Conservation (phyloP, 1,140 invertebrate genomes). For the Araneus ventricosus region DNA sequence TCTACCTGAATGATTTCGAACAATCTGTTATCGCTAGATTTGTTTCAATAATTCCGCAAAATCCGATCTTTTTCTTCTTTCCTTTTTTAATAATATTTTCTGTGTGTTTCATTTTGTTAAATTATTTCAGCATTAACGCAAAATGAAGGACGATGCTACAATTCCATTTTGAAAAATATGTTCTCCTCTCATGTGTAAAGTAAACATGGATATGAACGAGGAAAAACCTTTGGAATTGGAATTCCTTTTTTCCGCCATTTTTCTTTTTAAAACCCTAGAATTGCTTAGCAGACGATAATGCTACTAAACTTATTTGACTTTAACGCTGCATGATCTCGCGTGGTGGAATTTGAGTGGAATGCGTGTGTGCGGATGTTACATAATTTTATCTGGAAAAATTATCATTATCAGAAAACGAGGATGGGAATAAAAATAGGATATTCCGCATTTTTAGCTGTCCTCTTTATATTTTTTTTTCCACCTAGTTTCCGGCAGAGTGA, state of each 20-base stretch:
- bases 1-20: neutral
- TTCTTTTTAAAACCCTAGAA: neutral
- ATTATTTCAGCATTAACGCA: neutral
- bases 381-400: slow-evolving; percentile 22
- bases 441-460: neutral
- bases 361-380: neutral
- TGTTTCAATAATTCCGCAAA: neutral
- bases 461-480: neutral
- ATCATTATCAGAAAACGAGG: neutral
- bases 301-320: neutral
- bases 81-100: neutral
- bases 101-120: neutral
- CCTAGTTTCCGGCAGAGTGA: neutral
- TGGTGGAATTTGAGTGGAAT: neutral
- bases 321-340: neutral
- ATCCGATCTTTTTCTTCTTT: neutral
- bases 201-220: neutral
- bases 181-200: neutral
- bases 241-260: neutral
- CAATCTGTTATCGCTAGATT: neutral
- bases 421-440: neutral
- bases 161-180: neutral
- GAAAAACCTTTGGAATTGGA: neutral
- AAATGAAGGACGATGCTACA: neutral
- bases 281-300: neutral